Evolutionary conservation across 1,140 invertebrate species (phyloP).

Genomic region (Chironomus tepperi): DNA sequence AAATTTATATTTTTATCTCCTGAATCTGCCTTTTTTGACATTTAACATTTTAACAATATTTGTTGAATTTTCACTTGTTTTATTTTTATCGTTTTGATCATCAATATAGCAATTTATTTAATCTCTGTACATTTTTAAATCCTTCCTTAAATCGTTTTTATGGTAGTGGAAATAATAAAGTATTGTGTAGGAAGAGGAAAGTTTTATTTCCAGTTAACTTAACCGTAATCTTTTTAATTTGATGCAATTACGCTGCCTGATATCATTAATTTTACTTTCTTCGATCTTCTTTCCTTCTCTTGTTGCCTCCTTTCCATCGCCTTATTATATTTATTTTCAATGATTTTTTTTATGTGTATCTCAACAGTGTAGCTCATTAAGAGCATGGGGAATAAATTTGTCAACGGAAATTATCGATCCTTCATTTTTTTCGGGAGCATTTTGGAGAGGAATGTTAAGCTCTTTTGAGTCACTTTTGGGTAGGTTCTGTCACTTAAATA

Average conservation of each 20-base stretch:
- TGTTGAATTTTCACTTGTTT: no score
- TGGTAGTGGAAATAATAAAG: no score
- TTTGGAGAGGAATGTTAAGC: no score
- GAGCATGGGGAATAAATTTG: background rate
- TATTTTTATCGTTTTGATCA: background rate
- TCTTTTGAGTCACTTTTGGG: no score
- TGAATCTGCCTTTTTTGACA: no score
- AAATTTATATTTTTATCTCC: no score
- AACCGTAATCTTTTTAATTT: constrained; percentile 17
- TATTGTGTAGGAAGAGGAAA: background rate
- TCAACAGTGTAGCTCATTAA: background rate
- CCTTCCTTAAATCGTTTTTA: background rate
- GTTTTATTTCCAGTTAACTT: constrained; percentile 9
- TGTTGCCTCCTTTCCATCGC: background rate
- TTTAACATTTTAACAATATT: no score
- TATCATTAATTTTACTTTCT: constrained; percentile 18
- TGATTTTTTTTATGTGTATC: background rate
- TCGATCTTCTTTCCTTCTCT: background rate
- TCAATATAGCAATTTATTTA: background rate
- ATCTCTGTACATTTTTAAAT: background rate
- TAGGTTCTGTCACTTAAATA: no score
- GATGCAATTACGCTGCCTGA: background rate
- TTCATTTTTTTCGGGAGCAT: no score
- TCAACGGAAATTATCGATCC: background rate
- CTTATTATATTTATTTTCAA: background rate